A percentile compares a stretch with the other conserved stretches of the same genome.
phyloP scores from a whole-genome alignment of 2,113 vertebrate species.

The Pygoscelis antarcticus region DNA sequence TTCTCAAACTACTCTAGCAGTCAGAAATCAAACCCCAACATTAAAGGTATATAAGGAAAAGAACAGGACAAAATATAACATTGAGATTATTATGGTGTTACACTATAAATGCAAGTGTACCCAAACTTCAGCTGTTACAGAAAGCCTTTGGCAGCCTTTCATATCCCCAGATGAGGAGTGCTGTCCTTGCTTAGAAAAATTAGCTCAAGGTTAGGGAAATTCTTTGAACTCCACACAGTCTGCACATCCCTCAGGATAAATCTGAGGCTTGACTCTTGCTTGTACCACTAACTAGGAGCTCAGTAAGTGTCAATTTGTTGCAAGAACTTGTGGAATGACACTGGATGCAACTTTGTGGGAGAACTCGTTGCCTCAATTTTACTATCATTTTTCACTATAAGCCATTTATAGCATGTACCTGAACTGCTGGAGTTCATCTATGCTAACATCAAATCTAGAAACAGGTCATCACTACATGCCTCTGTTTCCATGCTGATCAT shows the following conservation, averaged over 20 bases:
- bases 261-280: not conserved
- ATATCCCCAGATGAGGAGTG: not conserved
- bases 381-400: not conserved
- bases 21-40: not conserved
- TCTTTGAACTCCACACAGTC: not conserved
- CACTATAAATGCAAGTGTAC: not conserved
- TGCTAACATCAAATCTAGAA: not conserved
- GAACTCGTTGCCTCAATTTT: not conserved
- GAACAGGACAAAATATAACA: not conserved
- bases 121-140: not conserved
- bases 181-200: not conserved
- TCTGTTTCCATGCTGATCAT: not conserved
- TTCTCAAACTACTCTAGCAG: not conserved
- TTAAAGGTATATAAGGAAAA: not conserved
- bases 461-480: not conserved
- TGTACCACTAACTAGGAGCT: not conserved
- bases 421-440: not conserved
- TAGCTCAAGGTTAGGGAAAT: not conserved
- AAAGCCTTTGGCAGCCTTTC: not conserved
- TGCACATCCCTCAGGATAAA: not conserved
- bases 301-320: not conserved
- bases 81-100: not conserved
- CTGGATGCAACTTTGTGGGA: not conserved
- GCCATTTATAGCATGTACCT: not conserved
- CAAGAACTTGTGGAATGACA: not conserved